Base-by-base conservation (phyloP, 1,140 invertebrate genomes). In the Pectinophora gossypiella region DNA sequence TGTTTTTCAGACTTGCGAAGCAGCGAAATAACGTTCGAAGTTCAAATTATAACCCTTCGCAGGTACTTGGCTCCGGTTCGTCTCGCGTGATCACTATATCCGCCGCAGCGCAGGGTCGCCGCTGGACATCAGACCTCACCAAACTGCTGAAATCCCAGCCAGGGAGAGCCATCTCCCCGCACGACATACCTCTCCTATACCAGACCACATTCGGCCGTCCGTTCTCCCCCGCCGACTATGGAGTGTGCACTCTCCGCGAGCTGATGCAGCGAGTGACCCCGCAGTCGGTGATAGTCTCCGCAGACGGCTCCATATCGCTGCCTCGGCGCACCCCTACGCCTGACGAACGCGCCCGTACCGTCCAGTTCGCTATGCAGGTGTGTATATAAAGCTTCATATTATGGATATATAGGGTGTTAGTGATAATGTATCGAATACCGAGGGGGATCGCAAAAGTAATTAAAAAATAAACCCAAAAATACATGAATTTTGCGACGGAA, bases 51-150 rank as follows among this genome's bases (percentile, higher is more conserved):
- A n/a, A n/a, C n/a, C n/a, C n/a, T n/a, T n/a, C n/a, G n/a, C 67
- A 96, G 94, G 94, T 97, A 1, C 91, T 98, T 69, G 97, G 97
- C 0, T 95, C 96, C 62, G 96, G 96, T 13, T 93, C 94, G 50
- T 93, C 94, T 61, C 92, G 95, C 15, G 88, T 95, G 4, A 92
- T 99, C 15, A 98, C 96, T 0, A 87, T 99, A 7, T 95, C 96
- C 3, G 95, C 97, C 72, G 90, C 93, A 38, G 93, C 95, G 3
- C 97, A 99, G 87, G 91, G 96, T 45, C 93, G 95, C 49, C 91
- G 97, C 45, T 99, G 98, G 78, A 95, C 95, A 0, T 92, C 94
- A 0, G 97, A 99, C 88, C 83, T 98, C 1, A 74, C 97, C 1
- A 92, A 95, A 51, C 91, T 98, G 1, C 77, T 99, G 0, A 97